Evolutionary conservation across 2,113 vertebrate species (phyloP).

Genomic region (Ranitomeya variabilis): DNA sequence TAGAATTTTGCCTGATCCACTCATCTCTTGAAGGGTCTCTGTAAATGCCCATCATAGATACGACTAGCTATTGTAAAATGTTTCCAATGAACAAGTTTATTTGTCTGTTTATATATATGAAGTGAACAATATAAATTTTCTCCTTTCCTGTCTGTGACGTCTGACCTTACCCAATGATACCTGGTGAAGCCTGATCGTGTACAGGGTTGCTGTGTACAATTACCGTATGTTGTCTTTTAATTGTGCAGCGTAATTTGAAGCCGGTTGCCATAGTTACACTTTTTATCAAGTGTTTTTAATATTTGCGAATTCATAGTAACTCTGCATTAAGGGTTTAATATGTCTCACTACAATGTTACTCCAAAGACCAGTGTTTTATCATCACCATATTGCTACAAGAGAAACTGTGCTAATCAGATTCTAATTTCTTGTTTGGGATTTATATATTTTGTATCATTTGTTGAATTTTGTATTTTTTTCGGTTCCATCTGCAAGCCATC

Average conservation of each 20-base stretch:
- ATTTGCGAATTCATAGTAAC: constrained; percentile 35
- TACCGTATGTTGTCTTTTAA: neutral
- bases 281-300: constrained; percentile 36
- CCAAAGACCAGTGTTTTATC: neutral
- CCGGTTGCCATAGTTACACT: constrained; percentile 34
- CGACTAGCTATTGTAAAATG: too few relatives aligned
- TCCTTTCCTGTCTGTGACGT: neutral
- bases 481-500: too few relatives aligned
- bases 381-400: neutral
- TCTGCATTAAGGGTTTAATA: neutral
- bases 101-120: too few relatives aligned
- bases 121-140: too few relatives aligned
- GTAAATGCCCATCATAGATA: too few relatives aligned
- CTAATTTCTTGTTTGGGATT: too few relatives aligned
- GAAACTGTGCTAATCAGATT: too few relatives aligned
- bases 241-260: neutral
- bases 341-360: neutral
- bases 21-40: too few relatives aligned
- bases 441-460: too few relatives aligned
- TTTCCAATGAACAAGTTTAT: too few relatives aligned
- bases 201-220: neutral
- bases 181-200: neutral
- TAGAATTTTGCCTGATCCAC: too few relatives aligned
- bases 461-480: too few relatives aligned
- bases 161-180: neutral